A percentile compares a stretch with the other conserved stretches of the same genome.
phyloP scores from a whole-genome alignment of 2,888 invertebrate species.

The Gibbula magus region DNA sequence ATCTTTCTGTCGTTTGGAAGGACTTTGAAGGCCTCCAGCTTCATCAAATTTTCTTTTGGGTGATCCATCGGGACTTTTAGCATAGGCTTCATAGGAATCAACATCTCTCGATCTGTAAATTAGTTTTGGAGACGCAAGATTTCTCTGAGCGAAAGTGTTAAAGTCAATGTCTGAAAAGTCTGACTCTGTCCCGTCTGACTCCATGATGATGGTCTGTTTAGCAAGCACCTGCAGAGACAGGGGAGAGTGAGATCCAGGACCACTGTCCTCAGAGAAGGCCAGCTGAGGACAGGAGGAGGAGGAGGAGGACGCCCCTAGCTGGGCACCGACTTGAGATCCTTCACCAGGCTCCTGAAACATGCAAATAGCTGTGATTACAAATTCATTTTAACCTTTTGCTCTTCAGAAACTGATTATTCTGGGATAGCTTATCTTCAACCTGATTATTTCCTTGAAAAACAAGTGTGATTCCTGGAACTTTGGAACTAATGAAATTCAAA shows the following conservation, averaged over 20 bases:
- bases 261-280: background rate
- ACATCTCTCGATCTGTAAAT: background rate
- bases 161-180: conserved; percentile 57
- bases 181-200: conserved; percentile 52
- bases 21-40: conserved; percentile 4
- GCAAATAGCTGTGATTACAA: too few species aligned
- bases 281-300: background rate
- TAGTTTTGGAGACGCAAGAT: conserved; percentile 29
- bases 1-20: conserved; percentile 2
- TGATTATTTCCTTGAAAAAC: too few species aligned
- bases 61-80: background rate
- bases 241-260: conserved; percentile 12
- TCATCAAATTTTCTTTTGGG: background rate
- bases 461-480: too few species aligned
- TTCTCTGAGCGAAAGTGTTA: conserved; percentile 35
- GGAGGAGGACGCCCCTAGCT: background rate
- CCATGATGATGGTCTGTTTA: conserved; percentile 36
- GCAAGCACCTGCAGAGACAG: conserved; percentile 15
- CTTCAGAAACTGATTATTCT: too few species aligned
- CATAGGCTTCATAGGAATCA: background rate
- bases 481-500: too few species aligned
- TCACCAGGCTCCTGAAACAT: background rate
- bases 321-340: background rate
- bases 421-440: too few species aligned
- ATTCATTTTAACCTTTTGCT: too few species aligned